These are phyloP conservation scores for Ictidomys tridecemlineatus DNA, from an alignment of 2,113 vertebrate genomes.

Conservation along the genomic window DNA sequence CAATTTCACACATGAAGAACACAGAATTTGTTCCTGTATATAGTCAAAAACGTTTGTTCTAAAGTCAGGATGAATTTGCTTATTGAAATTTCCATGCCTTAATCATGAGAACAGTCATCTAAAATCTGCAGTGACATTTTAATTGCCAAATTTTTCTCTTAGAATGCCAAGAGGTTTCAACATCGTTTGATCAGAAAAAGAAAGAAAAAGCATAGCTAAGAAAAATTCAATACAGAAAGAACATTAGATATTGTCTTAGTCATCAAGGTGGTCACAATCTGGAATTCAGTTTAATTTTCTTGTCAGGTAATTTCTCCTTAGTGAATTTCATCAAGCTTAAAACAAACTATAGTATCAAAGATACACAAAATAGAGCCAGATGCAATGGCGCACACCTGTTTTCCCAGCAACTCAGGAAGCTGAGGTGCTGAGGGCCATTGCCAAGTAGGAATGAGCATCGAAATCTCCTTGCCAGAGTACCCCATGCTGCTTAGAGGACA, in stretches of 20 bases:
- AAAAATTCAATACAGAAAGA: neutral
- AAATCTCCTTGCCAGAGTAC: too few species aligned
- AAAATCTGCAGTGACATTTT: conserved; percentile 38
- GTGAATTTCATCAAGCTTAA: neutral
- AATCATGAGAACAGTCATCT: neutral
- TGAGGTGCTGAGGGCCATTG: too few species aligned
- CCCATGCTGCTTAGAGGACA: too few species aligned
- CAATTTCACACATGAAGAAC: neutral
- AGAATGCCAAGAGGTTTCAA: neutral
- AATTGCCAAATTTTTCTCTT: neutral
- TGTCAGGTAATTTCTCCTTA: neutral
- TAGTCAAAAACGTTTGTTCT: neutral
- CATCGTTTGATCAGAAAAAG: neutral
- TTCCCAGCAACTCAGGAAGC: too few species aligned
- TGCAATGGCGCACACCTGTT: too few species aligned
- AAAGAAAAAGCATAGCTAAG: neutral
- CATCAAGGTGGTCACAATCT: neutral
- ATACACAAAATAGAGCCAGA: neutral
- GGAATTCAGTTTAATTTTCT: conserved; percentile 1
- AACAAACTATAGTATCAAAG: neutral
- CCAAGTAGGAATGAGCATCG: too few species aligned
- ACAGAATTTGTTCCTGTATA: neutral
- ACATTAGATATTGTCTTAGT: neutral
- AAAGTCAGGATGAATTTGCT: neutral
- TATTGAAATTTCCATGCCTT: conserved; percentile 5